Base-by-base conservation (phyloP, 2,888 invertebrate species). In the Ichneumoninae sp. region DNA sequence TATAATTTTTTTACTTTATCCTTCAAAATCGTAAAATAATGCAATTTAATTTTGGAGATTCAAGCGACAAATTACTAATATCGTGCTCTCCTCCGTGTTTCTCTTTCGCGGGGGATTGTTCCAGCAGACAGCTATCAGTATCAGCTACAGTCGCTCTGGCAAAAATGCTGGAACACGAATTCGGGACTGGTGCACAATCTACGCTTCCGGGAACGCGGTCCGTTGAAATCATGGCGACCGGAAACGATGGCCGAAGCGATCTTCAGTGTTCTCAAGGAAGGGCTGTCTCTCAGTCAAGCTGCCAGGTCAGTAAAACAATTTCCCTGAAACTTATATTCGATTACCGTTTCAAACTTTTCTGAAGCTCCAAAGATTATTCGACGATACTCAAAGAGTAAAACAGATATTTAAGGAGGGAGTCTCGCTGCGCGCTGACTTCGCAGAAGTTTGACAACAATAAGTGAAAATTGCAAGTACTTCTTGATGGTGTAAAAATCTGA, bases 241-340 rank as follows among this genome's bases (percentile, higher is more conserved):
- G 98, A 98, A 94, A 98, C 98, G 83, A 98, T 98, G 98, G 98
- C 98, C 52, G 98, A 98, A 93, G 98, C 98, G 87, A 98, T 98
- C 90, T 98, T 98, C 94, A 97, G 98, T 91, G 98, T 98, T 81
- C 95, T 98, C 87, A 98, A 98, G 93, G 98, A 98, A 93, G 98
- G 98, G 22, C 95, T 98, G 83, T 98, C 97, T 4, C 94, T 98
- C 83, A 98, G 98, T 47, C 98, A 98, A 93, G 98, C 98, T 0
- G 98, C 98, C 26, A 93, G 93, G 94, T 93, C 86, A 83, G 85
- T 83, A 40, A 36, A 19, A n/a, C 16, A 5, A 57, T 26, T 26
- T 57, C 77, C 6, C 13, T 73, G n/a, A 7, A 30, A 33, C 54
- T 57, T 36, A 6, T 63, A 50, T n/a, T 65, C 19, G 54, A n/a